Conservation (phyloP, 2,797 vertebrate species). For the Pteropus rufus region DNA sequence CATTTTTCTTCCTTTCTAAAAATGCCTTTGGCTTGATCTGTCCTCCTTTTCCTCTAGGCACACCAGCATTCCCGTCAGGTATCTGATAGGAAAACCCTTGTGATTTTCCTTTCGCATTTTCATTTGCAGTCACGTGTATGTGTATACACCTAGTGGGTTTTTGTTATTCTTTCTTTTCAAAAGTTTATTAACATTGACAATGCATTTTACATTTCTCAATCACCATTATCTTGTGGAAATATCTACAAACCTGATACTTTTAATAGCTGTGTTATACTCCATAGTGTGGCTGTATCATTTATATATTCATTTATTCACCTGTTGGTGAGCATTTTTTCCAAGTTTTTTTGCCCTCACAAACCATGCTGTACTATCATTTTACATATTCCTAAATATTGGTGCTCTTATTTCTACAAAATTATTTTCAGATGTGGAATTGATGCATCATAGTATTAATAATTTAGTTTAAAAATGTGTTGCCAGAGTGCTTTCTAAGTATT, state of each 20-base stretch:
- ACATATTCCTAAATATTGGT: not conserved
- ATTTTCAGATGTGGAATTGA: not conserved
- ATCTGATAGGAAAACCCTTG: not conserved
- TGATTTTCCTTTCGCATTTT: not conserved
- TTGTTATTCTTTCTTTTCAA: not conserved
- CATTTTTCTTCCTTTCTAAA: not conserved
- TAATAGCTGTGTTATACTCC: not conserved
- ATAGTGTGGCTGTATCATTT: not conserved
- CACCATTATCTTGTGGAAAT: not conserved
- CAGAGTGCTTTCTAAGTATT: not conserved
- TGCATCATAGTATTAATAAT: not conserved
- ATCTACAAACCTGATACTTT: not conserved
- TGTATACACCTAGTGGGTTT: not conserved
- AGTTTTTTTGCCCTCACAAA: not conserved
- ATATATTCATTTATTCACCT: not conserved
- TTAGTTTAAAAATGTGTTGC: not conserved
- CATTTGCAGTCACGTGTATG: not conserved
- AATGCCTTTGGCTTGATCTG: not conserved
- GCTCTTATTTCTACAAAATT: not conserved
- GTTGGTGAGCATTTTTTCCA: not conserved
- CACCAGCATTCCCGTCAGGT: not conserved
- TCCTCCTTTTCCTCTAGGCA: not conserved
- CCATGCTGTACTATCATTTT: not conserved
- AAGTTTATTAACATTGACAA: not conserved
- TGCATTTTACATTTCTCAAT: not conserved